Evolutionary conservation across 1,140 invertebrate genomes (phyloP).

Genomic region (Brachionus paranguensis): DNA sequence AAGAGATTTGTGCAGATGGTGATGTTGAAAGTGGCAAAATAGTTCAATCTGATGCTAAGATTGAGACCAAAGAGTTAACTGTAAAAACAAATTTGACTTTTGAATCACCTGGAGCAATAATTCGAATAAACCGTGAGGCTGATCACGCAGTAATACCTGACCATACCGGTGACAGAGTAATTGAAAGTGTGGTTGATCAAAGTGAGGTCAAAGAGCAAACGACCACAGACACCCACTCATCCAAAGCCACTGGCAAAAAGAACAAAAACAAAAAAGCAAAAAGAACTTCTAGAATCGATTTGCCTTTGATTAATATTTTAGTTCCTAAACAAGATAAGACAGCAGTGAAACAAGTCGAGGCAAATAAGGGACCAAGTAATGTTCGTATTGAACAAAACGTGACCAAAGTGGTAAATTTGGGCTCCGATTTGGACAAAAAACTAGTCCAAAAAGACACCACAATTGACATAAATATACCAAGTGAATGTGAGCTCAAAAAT

Average conservation of each 20-base stretch:
- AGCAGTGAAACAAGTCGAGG: background rate
- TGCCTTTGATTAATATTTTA: background rate
- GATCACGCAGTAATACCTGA: constrained; percentile 33
- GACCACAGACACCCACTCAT: background rate
- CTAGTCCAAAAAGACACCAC: background rate
- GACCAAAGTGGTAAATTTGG: background rate
- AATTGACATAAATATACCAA: background rate
- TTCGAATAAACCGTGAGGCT: background rate
- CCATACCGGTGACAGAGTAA: background rate
- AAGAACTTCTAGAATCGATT: background rate
- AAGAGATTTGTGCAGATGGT: background rate
- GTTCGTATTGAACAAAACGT: background rate
- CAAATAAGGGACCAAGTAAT: background rate
- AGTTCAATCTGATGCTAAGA: background rate
- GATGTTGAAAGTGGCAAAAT: too few relatives aligned
- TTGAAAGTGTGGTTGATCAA: background rate
- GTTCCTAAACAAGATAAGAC: background rate
- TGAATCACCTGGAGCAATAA: constrained; percentile 22
- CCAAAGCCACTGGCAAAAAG: background rate
- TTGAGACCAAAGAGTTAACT: background rate
- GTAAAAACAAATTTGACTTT: background rate
- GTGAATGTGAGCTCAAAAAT: background rate
- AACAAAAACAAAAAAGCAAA: background rate
- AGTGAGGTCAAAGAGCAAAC: background rate
- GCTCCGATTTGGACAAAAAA: background rate